Evolutionary conservation across 1,140 invertebrate genomes (phyloP), one percentile per base, ranked within the genome.

Genomic region (Lanistes nyassanus): DNA sequence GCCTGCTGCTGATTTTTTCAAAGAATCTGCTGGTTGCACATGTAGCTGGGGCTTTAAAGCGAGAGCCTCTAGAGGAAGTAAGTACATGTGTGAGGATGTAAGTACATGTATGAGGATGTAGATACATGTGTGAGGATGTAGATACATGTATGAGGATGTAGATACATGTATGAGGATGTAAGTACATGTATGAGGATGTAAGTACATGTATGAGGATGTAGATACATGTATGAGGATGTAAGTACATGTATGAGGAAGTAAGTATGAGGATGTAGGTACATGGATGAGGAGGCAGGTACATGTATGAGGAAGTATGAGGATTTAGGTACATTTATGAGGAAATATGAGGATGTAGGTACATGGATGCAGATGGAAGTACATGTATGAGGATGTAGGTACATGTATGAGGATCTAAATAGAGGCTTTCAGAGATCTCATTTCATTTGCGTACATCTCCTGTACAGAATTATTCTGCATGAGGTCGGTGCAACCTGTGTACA

Each of bases 1-100:
- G 86, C 39, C 69, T 89, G 21, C 76, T 89, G 19, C 76, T 88
- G 16, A 67, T 89, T 37, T 86, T 88, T 76, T 39, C 86, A 26
- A 85, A 85, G 76, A 86, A 87, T 70, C 75, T 84, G 26, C 58
- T 87, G 16, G 80, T 86, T 29, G 79, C 81, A 65, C 81, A 83
- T 13, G 79, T 86, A 13, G 66, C 81, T 58, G 81, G 80, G 21
- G 75, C 78, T 39, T 82, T 84, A 62, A 82, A 79, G 65, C 79
- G 77, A 47, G 84, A 85, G 60, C 80, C 80, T 31, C 74, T 80
- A 4, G 81, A 83, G 71, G 80, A 82, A 71, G 86, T 88, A 79
- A 83, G 83, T 83, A 56, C 16, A n/a, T 67, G 1, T 42, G 36
- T 47, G 31, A 36, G 23, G 42, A 2, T 39, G 21, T 51, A 37